Evolutionary conservation across 2,797 vertebrate genomes (phyloP).

Genomic region (Tinamus major): DNA sequence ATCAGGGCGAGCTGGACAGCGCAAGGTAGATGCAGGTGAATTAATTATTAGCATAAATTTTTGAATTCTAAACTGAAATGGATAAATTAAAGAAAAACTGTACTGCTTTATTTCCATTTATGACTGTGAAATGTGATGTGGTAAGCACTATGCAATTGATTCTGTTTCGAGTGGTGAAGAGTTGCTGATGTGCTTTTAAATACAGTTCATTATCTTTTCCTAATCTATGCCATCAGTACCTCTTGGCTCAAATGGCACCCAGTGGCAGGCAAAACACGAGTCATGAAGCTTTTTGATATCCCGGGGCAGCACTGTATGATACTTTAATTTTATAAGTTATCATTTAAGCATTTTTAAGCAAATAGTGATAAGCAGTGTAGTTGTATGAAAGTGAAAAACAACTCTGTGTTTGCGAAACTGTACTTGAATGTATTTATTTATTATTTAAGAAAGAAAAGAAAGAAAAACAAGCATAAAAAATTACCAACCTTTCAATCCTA

Average conservation of each 20-base stretch:
- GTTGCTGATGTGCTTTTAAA: background rate
- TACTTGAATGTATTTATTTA: background rate
- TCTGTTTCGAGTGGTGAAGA: background rate
- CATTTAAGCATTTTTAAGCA: background rate
- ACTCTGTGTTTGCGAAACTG: background rate
- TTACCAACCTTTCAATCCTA: background rate
- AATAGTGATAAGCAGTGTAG: background rate
- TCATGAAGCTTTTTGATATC: background rate
- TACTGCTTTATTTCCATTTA: background rate
- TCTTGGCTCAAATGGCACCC: background rate
- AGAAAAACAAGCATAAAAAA: background rate
- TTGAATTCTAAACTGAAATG: background rate
- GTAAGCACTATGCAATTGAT: background rate
- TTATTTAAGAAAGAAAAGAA: background rate
- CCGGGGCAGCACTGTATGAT: background rate
- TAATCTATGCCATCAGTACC: background rate
- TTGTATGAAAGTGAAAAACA: background rate
- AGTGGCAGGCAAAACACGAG: background rate
- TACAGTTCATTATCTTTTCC: background rate
- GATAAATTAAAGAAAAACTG: background rate
- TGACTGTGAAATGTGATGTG: fast-evolving
- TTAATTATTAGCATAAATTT: background rate
- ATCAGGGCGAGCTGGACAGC: background rate
- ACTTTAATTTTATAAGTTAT: background rate
- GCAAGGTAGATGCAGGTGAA: background rate